phyloP scores from a whole-genome alignment of 1,140 invertebrate species.

The Babylonia areolata region DNA sequence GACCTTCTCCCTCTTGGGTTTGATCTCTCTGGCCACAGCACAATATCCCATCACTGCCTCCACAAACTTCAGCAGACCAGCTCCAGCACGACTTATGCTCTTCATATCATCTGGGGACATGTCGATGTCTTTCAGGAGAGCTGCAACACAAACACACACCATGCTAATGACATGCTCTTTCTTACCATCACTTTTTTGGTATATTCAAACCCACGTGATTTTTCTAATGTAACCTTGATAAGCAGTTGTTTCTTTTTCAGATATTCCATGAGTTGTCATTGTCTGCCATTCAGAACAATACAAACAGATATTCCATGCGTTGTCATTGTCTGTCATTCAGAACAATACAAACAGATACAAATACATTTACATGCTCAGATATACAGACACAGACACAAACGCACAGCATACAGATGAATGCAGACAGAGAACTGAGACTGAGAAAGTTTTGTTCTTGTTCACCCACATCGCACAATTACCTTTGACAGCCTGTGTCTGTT shows the following conservation, averaged over 20 bases:
- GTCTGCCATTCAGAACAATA: no score
- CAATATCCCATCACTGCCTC: constrained; percentile 91
- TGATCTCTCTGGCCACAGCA: constrained; percentile 88
- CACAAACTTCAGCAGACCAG: constrained; percentile 89
- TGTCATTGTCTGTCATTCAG: no score
- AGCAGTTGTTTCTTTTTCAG: no score
- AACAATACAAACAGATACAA: background rate
- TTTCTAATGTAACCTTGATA: no score
- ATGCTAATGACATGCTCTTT: no score
- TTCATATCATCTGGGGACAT: constrained; percentile 75
- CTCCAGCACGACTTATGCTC: constrained; percentile 83
- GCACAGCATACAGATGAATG: no score
- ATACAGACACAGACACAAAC: no score
- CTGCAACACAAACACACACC: constrained; percentile 46
- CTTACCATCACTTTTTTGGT: no score
- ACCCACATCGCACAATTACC: constrained; percentile 51
- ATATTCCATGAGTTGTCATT: no score
- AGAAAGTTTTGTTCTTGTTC: background rate
- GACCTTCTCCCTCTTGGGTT: constrained; percentile 89
- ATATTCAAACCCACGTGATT: no score
- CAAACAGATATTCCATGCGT: no score
- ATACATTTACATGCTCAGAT: background rate
- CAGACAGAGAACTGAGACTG: no score
- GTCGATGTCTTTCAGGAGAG: constrained; percentile 72
- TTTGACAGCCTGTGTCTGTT: constrained; percentile 83